A percentile compares a stretch with the other conserved stretches of the same genome.
Evolutionary conservation across 2,888 invertebrate species (phyloP).

Genomic region (Rhingia campestris): DNA sequence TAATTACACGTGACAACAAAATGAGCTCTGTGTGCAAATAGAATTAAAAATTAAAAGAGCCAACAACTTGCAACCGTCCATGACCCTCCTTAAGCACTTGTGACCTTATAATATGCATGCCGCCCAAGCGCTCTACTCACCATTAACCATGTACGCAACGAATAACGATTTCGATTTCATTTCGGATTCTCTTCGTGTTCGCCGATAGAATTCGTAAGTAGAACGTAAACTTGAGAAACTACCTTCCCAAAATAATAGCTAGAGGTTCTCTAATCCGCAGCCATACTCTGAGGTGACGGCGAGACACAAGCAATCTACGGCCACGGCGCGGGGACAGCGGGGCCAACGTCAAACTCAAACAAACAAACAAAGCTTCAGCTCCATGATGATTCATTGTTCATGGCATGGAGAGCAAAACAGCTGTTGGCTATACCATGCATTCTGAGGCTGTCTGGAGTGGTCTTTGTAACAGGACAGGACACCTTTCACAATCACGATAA

Average conservation of each 20-base stretch:
- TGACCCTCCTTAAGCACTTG: slow-evolving; percentile 50
- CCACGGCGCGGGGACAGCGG: not conserved
- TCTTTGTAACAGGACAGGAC: too few relatives aligned
- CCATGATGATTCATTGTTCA: not conserved
- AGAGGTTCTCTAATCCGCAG: not conserved
- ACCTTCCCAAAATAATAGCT: not conserved
- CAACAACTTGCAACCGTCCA: slow-evolving; percentile 31
- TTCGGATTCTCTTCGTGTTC: not conserved
- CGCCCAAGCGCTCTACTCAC: not conserved
- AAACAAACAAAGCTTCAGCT: slow-evolving; percentile 11
- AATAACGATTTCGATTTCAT: too few relatives aligned
- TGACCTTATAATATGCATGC: slow-evolving; percentile 36
- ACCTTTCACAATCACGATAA: too few relatives aligned
- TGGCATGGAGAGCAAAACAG: slow-evolving; percentile 24
- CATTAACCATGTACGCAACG: too few relatives aligned
- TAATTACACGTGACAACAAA: slow-evolving; percentile 11
- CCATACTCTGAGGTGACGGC: not conserved
- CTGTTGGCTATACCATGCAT: not conserved
- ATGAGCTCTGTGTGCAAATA: not conserved
- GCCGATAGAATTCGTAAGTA: slow-evolving; percentile 30
- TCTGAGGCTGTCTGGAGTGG: not conserved
- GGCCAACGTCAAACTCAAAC: not conserved
- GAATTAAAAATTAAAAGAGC: not conserved
- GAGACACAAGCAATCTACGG: not conserved
- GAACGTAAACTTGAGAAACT: slow-evolving; percentile 42